Percentiles rank a stretch among this genome's conserved stretches.
Conservation (phyloP, 2,888 invertebrate genomes). For the Ceraclea dissimilis region DNA sequence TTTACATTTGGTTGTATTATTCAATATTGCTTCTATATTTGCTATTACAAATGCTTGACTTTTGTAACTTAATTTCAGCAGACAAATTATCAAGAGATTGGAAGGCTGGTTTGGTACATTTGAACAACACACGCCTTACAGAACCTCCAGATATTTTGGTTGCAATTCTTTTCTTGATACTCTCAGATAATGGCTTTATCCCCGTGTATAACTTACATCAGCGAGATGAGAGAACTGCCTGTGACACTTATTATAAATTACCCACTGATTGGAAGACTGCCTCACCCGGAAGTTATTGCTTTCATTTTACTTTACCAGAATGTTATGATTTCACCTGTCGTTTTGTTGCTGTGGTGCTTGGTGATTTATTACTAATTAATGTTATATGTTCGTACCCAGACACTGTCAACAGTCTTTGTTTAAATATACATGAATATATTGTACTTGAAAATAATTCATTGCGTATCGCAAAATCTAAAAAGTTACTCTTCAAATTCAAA, state of each 20-base stretch:
- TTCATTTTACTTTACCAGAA: constrained; percentile 33
- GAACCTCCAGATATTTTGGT: constrained; percentile 34
- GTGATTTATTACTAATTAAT: constrained; percentile 24
- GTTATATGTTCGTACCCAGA: constrained; percentile 38
- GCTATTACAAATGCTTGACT: constrained; percentile 4
- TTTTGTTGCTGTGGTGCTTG: constrained; percentile 37
- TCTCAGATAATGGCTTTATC: constrained; percentile 40
- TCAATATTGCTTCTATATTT: too few relatives aligned
- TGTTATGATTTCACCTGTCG: constrained; percentile 34
- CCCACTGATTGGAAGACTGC: constrained; percentile 7
- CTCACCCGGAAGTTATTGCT: constrained; percentile 33
- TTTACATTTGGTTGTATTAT: too few relatives aligned
- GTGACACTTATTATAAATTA: background rate
- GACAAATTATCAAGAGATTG: background rate
- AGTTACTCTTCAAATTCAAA: constrained; percentile 45
- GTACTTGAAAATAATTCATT: constrained; percentile 35
- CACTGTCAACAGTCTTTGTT: constrained; percentile 38
- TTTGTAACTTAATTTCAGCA: constrained; percentile 17
- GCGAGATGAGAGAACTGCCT: background rate
- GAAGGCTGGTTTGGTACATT: background rate
- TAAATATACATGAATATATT: constrained; percentile 39
- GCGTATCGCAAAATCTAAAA: constrained; percentile 42
- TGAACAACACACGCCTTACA: background rate
- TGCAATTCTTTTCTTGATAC: constrained; percentile 35
- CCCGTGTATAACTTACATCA: background rate